A percentile compares a stretch with the other conserved stretches of the same genome.
Conservation (phyloP, 2,113 vertebrate genomes). For the Cygnus atratus region DNA sequence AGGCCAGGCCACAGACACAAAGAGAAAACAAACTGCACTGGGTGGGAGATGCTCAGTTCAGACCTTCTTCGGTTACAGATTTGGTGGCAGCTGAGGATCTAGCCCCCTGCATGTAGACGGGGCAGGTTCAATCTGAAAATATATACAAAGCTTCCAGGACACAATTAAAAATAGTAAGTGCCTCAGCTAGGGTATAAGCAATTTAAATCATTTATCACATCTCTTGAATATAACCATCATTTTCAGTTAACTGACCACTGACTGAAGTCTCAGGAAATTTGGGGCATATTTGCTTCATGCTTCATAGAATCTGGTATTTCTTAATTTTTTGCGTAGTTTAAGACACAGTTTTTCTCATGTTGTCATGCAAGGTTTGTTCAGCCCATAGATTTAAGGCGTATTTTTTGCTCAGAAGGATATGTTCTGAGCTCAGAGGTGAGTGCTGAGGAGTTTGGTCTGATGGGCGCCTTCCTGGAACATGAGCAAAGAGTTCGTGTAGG, state of each 20-base stretch:
- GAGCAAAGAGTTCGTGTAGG: slow-evolving; percentile 16
- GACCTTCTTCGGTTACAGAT: neutral
- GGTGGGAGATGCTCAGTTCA: neutral
- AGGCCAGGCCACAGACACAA: neutral
- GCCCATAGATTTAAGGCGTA: neutral
- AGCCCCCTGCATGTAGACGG: neutral
- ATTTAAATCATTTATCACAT: neutral
- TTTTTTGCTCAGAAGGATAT: neutral
- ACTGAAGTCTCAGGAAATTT: neutral
- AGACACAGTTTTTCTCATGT: neutral
- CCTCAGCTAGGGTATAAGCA: neutral
- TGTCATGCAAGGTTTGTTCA: neutral
- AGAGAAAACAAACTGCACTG: neutral
- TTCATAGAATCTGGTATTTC: neutral
- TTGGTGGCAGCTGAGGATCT: neutral
- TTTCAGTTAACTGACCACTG: neutral
- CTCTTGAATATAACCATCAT: neutral
- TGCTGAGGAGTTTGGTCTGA: neutral
- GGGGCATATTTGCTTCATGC: neutral
- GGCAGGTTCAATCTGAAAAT: neutral
- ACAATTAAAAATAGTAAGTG: neutral
- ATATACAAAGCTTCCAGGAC: neutral
- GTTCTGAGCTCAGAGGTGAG: neutral
- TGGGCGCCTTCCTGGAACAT: accelerated
- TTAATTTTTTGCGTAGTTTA: neutral